A percentile compares a stretch with the other conserved stretches of the same genome.
phyloP scores from a whole-genome alignment of 2,113 vertebrate species.

The Rallus limicola region DNA sequence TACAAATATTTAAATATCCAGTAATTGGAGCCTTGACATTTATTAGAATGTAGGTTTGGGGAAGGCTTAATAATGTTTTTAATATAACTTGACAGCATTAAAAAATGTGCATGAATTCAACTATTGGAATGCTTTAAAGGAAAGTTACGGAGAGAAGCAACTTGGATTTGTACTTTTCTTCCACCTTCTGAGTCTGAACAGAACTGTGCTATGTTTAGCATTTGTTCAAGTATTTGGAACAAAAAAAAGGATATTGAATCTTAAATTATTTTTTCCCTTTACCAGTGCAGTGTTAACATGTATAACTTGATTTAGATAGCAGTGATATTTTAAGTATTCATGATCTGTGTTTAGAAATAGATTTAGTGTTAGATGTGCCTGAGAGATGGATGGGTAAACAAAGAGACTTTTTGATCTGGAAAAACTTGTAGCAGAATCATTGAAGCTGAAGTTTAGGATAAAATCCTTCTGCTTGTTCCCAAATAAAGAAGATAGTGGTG shows the following conservation, averaged over 20 bases:
- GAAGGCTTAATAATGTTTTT: constrained; percentile 9
- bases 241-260: neutral
- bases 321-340: neutral
- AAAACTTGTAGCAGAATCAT: neutral
- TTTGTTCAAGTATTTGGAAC: neutral
- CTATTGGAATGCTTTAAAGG: neutral
- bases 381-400: neutral
- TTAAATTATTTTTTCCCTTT: neutral
- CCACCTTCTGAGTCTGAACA: neutral
- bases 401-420: neutral
- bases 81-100: neutral
- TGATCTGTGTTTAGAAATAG: neutral
- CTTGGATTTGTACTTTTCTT: neutral
- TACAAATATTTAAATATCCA: constrained; percentile 63
- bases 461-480: neutral
- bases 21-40: constrained; percentile 27
- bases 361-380: neutral
- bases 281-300: neutral
- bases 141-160: neutral
- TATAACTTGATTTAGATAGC: neutral
- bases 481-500: too few species aligned
- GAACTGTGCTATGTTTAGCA: neutral
- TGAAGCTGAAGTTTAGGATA: neutral
- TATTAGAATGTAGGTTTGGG: constrained; percentile 4
- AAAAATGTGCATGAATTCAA: neutral